These are phyloP conservation scores for Tribolium castaneum DNA, from an alignment of 1,140 invertebrate genomes.

Conservation along the genomic window DNA sequence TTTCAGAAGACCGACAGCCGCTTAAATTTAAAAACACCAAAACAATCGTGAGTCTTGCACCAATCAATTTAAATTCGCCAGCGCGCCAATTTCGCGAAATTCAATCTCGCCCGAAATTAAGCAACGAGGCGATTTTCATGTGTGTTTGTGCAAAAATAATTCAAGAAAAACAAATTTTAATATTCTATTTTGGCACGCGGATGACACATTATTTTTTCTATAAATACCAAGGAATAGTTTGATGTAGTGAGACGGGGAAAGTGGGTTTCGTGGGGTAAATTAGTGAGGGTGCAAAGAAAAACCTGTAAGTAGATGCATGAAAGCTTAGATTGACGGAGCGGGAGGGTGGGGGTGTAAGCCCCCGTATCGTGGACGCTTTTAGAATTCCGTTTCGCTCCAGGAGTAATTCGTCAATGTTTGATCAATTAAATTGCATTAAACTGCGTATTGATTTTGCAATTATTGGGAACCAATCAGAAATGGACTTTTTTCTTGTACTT, in stretches of 20 bases:
- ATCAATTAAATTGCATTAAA: slow-evolving; percentile 63
- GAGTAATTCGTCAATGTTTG: slow-evolving; percentile 54
- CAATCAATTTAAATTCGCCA: slow-evolving; percentile 13
- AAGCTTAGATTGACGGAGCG: slow-evolving; percentile 3
- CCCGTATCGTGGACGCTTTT: slow-evolving; percentile 35
- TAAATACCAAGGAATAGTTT: neutral
- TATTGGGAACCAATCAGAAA: slow-evolving; percentile 64
- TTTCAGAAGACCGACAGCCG: slow-evolving; percentile 25
- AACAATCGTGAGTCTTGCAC: slow-evolving; percentile 15
- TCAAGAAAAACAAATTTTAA: neutral
- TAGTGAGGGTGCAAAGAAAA: slow-evolving; percentile 19
- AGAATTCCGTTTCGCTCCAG: slow-evolving; percentile 29
- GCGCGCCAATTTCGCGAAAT: neutral
- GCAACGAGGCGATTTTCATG: neutral
- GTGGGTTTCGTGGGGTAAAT: neutral
- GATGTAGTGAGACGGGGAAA: neutral
- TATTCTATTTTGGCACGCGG: slow-evolving; percentile 2
- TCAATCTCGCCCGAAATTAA: neutral
- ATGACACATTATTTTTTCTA: neutral
- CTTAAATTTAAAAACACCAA: slow-evolving; percentile 24
- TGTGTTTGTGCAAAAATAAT: neutral
- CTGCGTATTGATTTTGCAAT: slow-evolving; percentile 65
- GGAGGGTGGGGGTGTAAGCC: slow-evolving; percentile 17
- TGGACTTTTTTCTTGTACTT: slow-evolving; percentile 62
- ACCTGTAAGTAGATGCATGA: slow-evolving; percentile 37